Evolutionary conservation across 2,888 invertebrate species (phyloP), one percentile per base, ranked within the genome.

Genomic region (Cantharis rustica): DNA sequence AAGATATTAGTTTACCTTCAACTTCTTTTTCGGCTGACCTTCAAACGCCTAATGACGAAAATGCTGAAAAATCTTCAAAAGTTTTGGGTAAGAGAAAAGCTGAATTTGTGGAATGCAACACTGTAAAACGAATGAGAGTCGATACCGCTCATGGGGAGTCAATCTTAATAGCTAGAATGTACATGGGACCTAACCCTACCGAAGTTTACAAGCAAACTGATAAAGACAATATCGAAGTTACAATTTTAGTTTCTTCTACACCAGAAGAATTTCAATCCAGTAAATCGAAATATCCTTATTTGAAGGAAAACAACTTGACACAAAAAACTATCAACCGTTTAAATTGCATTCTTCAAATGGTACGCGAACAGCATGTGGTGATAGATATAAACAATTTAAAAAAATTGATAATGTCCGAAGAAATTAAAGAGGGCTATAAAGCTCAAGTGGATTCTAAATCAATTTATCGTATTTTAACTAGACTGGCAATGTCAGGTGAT

Each of bases 381-480:
- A 91, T 91, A 70, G 90, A 91, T 80, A 84, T 89, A 1, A 82
- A 86, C 2, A 89, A 90, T 73, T 90, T 94, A 27, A 87, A 88
- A 26, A 89, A 90, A 72, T 88, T 89, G 74, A 93, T 93, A 85
- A 87, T 88, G 73, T 87, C 17, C 16, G 2, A 69, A 78, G 72
- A 82, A 79, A 72, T 63, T 15, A 73, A 88, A 73, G 90, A 91
- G 85, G 91, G 91, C 0, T 88, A 89, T 69, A 85, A 89, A 7
- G 90, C 90, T 0, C 90, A 88, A 74, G 90, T 93, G 68, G 94
- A 94, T 84, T 91, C 90, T 78, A 93, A 93, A 84, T 93, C 94
- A 0, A 83, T 95, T 20, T 84, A 89, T 9, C 89, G 94, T 15
- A 84, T 95, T 15, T 84, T 94, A 16, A 87, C 88, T 20, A 89